Conservation (phyloP, 2,113 vertebrate species). For the Eclectus roratus region DNA sequence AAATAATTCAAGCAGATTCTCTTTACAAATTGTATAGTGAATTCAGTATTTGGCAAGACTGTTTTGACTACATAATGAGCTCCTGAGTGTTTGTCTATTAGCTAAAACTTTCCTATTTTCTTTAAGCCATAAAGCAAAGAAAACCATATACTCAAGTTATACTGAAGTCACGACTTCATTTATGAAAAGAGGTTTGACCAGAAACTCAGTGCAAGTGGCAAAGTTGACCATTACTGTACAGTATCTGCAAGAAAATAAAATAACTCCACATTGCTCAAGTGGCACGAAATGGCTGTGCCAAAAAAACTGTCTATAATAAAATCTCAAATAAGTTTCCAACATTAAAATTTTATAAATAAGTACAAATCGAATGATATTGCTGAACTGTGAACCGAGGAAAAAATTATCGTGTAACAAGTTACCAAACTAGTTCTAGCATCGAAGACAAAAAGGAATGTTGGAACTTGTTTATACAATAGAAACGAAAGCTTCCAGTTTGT, state of each 20-base stretch:
- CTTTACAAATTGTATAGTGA: slow-evolving; percentile 79
- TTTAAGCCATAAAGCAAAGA: slow-evolving; percentile 79
- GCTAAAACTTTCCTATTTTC: slow-evolving; percentile 75
- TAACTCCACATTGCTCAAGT: slow-evolving; percentile 82
- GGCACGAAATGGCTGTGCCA: slow-evolving; percentile 63
- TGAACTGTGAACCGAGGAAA: slow-evolving; percentile 76
- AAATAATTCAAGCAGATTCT: slow-evolving; percentile 80
- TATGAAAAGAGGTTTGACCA: slow-evolving; percentile 83
- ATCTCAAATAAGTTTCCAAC: slow-evolving; percentile 81
- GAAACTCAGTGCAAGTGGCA: slow-evolving; percentile 88
- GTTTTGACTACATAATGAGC: slow-evolving; percentile 80
- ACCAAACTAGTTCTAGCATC: slow-evolving; percentile 80
- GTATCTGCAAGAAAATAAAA: slow-evolving; percentile 75
- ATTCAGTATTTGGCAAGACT: slow-evolving; percentile 86
- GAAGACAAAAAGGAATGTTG: slow-evolving; percentile 98
- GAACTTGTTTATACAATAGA: slow-evolving; percentile 85
- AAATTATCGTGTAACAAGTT: slow-evolving; percentile 76
- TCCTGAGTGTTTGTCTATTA: slow-evolving; percentile 84
- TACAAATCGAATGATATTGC: slow-evolving; percentile 87
- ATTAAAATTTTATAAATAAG: slow-evolving; percentile 82
- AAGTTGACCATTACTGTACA: slow-evolving; percentile 81
- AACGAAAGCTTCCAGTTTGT: slow-evolving; percentile 86
- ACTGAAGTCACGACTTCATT: slow-evolving; percentile 80
- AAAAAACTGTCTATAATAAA: slow-evolving; percentile 67
- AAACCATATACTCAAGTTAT: slow-evolving; percentile 81